Base-by-base conservation (phyloP, 2,888 invertebrate genomes). In the Cartodere bifasciata region DNA sequence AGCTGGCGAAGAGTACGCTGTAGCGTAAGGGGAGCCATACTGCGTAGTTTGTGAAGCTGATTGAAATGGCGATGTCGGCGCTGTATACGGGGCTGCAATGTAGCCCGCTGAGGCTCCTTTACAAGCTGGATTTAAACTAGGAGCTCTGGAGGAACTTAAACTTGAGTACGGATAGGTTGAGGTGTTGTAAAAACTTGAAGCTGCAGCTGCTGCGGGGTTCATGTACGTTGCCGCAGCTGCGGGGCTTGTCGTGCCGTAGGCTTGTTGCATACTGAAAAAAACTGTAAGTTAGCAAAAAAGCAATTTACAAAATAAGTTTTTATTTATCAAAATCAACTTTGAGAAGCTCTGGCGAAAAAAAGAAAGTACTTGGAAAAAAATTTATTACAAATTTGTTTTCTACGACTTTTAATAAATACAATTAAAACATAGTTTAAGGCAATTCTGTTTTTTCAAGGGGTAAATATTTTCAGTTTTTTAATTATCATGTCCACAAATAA, bases 101-200 rank as follows among this genome's bases (percentile, higher is more conserved):
- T 70, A 46, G 60, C 69, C 52, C 58, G 62, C 44, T 62, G 67
- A 62, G 26, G 68, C 67, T n/a, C n/a, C n/a, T 58, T 72, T 72
- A 48, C 72, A 73, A 35, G 72, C 69, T 17, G 72, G 53, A 41
- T 57, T 59, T 32, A 58, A 38, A n/a, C n/a, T n/a, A n/a, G n/a
- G n/a, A 12, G 49, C 47, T 29, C 56, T 43, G 13, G 55, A 46
- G n/a, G 56, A 46, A 25, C 49, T 48, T 33, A 57, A 35, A 17
- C 70, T 64, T 23, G 71, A 63, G 44, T 59, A 60, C 5, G 60
- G 56, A 38, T 60, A 60, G 3, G 60, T 52, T 4, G 58, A 47
- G 12, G 56, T 43, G 42, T 57, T 58, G 46, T 60, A 59, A 38
- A 59, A 61, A 12, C 55, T 44, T 12, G 56, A 50, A 4, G 53